Base-by-base conservation (phyloP, 2,113 vertebrate species). In the Neomonachus schauinslandi region DNA sequence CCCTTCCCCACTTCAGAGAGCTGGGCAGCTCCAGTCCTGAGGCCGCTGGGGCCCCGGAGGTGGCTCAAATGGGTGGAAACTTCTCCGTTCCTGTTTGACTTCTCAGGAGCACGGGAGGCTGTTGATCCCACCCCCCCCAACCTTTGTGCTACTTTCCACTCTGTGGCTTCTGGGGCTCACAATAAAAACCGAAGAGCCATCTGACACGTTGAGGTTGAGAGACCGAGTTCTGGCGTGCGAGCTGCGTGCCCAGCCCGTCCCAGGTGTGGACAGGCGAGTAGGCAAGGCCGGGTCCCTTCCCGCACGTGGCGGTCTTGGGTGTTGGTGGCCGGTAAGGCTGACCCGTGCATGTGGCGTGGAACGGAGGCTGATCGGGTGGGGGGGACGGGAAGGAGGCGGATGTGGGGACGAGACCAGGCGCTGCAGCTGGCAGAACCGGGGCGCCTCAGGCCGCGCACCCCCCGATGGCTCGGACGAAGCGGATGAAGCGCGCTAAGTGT, bases 321-420 rank as follows among this genome's bases (percentile, higher is more conserved):
- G 9, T 42, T 57, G 26, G 63, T 7, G 11, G 13, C 22, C 1
- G 5, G 31, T 12, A 1, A 39, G 82, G 63, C 24, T n/a, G 33
- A 15, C 33, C 2, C 4, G 0, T 19, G 5, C 0, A 6, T 39
- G 61, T n/a, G 12, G 46, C 15, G 1, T 33, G 11, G 39, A 39
- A 24, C 8, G 13, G 53, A 83, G 69, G 57, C 59, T 53, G 81
- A 61, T 4, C 0, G 7, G 69, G 82, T 1, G 2, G 7, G 16
- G 8, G 4, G 61, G 26, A 13, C 4, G 11, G 51, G 74, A 21
- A 26, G 15, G 59, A 46, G 59, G 57, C 13, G 22, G 87, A 13
- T 36, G 8, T 21, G 57, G 87, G 67, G 46, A 22, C 1, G 5
- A 77, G 65, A 51, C 7, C 42, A 12, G 82, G 18, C 36, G 89